Evolutionary conservation across 2,797 vertebrate species (phyloP), one percentile per base, ranked within the genome.

Genomic region (Arrhamphus sclerolepis): DNA sequence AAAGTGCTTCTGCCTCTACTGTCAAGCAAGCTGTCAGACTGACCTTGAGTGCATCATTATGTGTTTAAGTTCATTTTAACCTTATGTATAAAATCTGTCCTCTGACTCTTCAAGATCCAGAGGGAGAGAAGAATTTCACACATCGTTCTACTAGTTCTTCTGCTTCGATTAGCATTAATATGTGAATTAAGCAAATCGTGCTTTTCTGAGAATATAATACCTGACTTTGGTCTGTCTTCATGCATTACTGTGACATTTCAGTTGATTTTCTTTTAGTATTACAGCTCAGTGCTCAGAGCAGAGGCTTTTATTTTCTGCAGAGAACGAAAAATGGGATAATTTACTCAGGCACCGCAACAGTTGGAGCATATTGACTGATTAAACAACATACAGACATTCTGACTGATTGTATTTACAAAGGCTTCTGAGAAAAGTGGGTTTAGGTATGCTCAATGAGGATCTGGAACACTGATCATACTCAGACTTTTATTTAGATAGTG

Each of bases 331-430:
- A 55, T 18, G 2, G 7, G 44, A 29, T 51, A 63, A 80, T 72
- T 78, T 71, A 80, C 81, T 81, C 78, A 86, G 83, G 78, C 74
- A 66, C 67, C 6, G 53, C 56, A 43, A 62, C 66, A 40, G 67
- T 55, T 49, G 20, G 24, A 53, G 51, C 48, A 46, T 63, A 64
- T 43, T 39, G 42, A 72, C 66, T 77, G 72, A 62, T 82, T 69
- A 72, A 73, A 77, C 75, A 62, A 54, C 58, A 50, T 41, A 61
- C 18, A 72, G 64, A 83, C 72, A 53, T 63, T 56, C 17, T 8
- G 48, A 72, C 52, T 21, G 64, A 52, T 73, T 49, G 46, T 87
- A 87, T 89, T 86, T 84, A 89, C 82, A 86, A 0, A 49, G 56
- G 51, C 51, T 48, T 72, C 53, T n/a, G 28, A 44, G 50, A 64